These are phyloP conservation scores for Subanguina moxae DNA, from an alignment of 1,140 invertebrate genomes.

Conservation along the genomic window DNA sequence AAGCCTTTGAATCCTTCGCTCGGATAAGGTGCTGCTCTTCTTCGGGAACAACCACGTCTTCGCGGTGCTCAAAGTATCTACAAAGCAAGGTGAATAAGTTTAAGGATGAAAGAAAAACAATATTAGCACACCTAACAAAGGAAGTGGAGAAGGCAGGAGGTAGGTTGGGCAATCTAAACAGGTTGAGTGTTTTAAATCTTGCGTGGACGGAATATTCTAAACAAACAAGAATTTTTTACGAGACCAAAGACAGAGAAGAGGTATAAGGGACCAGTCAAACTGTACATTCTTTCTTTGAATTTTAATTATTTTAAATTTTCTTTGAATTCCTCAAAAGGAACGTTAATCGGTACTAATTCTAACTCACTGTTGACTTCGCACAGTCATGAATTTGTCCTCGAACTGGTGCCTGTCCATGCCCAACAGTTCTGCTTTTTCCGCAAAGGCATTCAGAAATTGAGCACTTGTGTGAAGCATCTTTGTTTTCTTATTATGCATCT, in stretches of 20 bases:
- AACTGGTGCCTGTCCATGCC: constrained; percentile 32
- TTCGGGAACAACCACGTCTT: constrained; percentile 25
- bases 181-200: too few species aligned
- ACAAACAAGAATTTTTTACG: too few species aligned
- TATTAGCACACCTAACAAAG: not conserved
- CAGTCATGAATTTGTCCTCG: constrained; percentile 21
- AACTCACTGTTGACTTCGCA: constrained; percentile 22
- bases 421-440: constrained; percentile 44
- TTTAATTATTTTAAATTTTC: too few species aligned
- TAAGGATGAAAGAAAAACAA: too few species aligned
- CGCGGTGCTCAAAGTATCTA: constrained; percentile 44
- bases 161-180: constrained; percentile 4
- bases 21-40: constrained; percentile 20
- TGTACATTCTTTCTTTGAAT: too few species aligned
- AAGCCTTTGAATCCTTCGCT: constrained; percentile 19
- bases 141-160: not conserved
- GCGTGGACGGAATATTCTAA: too few species aligned
- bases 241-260: too few species aligned
- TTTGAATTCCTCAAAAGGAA: too few species aligned
- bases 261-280: too few species aligned
- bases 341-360: too few species aligned
- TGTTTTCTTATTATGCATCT: constrained; percentile 24
- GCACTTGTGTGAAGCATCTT: constrained; percentile 35
- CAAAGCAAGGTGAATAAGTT: too few species aligned
- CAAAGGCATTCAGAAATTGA: constrained; percentile 40